phyloP scores from a whole-genome alignment of 1,140 invertebrate genomes.

The Ceratosolen solmsi region DNA sequence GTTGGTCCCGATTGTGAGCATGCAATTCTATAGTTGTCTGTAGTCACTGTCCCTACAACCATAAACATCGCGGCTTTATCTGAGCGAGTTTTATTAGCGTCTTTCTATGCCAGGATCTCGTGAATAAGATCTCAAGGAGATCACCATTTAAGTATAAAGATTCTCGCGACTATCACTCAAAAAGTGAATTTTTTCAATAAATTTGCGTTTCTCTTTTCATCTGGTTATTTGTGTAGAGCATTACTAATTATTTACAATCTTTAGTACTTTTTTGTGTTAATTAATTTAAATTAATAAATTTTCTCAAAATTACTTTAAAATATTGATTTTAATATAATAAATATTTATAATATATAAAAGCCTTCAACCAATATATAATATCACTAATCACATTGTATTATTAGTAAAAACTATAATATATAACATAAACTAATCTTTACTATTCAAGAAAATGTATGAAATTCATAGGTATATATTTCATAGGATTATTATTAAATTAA shows the following conservation, averaged over 20 bases:
- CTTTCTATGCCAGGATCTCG: neutral
- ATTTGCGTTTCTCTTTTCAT: too few species aligned
- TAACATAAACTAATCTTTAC: too few species aligned
- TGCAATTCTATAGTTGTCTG: neutral
- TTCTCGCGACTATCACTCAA: neutral
- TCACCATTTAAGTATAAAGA: constrained; percentile 5
- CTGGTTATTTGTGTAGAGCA: too few species aligned
- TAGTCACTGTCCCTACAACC: constrained; percentile 52
- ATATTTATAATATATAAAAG: too few species aligned
- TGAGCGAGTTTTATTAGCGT: constrained; percentile 63
- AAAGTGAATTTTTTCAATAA: neutral
- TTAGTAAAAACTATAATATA: too few species aligned
- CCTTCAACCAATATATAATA: too few species aligned
- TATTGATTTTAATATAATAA: neutral
- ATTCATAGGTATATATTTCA: too few species aligned
- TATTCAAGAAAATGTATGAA: too few species aligned
- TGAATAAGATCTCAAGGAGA: constrained; percentile 39
- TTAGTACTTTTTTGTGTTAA: neutral
- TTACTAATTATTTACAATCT: neutral
- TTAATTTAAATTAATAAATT: neutral
- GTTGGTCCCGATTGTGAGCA: constrained; percentile 49
- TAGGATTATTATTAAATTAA: too few species aligned
- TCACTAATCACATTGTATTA: too few species aligned
- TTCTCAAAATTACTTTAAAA: neutral
- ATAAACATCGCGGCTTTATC: constrained; percentile 68